Percentiles rank a stretch among this genome's conserved stretches.
These are phyloP conservation scores for Seira sanloemensis DNA, from an alignment of 2,888 invertebrate species.

Conservation along the genomic window DNA sequence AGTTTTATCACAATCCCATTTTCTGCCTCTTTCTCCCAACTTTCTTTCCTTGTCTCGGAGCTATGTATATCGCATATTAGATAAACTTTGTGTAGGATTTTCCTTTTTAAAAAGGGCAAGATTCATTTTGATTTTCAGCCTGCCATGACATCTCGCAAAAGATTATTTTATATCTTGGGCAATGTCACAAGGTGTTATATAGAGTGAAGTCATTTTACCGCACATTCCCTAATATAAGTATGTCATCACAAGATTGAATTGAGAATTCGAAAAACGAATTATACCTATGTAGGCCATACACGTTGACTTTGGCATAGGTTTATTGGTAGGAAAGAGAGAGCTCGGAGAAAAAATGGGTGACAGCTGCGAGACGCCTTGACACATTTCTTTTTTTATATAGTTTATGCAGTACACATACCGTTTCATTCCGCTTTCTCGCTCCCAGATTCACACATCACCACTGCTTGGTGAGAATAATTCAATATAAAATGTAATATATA, in stretches of 20 bases:
- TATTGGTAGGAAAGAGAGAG: background rate
- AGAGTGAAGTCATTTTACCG: no score
- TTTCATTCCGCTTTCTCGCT: background rate
- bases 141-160: background rate
- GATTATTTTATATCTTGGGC: background rate
- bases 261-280: no score
- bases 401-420: background rate
- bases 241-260: background rate
- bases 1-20: no score
- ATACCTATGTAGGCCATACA: no score
- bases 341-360: background rate
- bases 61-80: no score
- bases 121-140: background rate
- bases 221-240: no score
- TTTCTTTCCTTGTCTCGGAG: background rate
- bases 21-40: no score
- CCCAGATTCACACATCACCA: no score
- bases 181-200: background rate
- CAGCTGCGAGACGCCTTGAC: background rate
- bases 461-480: background rate
- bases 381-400: background rate
- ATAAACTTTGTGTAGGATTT: no score
- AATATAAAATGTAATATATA: background rate
- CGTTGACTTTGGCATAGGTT: no score
- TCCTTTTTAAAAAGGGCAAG: background rate